phyloP scores from a whole-genome alignment of 2,113 vertebrate species.

The Tetrax tetrax region DNA sequence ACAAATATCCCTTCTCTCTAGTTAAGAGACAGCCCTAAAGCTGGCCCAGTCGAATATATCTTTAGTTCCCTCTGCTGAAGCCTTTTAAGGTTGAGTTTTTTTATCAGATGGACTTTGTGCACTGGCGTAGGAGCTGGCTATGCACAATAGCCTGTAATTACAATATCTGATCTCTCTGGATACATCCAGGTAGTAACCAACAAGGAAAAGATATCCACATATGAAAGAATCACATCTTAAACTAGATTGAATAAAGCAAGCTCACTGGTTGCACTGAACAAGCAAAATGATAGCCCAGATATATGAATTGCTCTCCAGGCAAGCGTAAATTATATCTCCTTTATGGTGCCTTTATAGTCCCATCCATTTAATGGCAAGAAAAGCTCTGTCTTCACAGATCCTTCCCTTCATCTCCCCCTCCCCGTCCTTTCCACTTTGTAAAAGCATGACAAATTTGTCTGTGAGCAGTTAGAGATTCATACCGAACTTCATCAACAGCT shows the following conservation, averaged over 20 bases:
- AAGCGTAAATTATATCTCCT: background rate
- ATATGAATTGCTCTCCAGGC: background rate
- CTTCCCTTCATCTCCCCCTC: background rate
- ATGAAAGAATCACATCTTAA: background rate
- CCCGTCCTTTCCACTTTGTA: background rate
- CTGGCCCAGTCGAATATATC: background rate
- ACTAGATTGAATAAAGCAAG: background rate
- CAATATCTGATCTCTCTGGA: background rate
- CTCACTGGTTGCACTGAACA: background rate
- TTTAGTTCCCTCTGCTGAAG: background rate
- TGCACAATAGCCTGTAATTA: background rate
- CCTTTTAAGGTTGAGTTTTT: background rate
- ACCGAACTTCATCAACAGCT: background rate
- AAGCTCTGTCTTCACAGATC: background rate
- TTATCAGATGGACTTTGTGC: background rate
- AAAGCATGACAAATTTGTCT: background rate
- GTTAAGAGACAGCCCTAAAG: background rate
- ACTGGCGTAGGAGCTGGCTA: background rate
- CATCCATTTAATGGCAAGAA: background rate
- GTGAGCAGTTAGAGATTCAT: background rate
- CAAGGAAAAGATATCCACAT: background rate
- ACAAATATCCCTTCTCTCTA: background rate
- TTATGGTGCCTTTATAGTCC: background rate
- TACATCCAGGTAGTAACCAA: background rate
- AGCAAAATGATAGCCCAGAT: background rate